Base-by-base conservation (phyloP, 2,797 vertebrate genomes). In the Acanthurus lineatus region DNA sequence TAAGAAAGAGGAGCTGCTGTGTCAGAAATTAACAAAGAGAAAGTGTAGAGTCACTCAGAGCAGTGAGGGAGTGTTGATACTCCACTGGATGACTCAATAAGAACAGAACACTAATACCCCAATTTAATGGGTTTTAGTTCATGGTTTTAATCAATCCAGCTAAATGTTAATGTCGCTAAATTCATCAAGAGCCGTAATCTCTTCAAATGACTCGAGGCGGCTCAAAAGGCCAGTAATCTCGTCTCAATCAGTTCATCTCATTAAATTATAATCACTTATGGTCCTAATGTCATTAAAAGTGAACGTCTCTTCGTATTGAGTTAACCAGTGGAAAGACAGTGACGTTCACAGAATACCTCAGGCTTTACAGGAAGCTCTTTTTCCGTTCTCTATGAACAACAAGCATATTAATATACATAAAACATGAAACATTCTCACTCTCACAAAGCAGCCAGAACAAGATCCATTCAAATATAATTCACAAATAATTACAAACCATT, bases 321-420 rank as follows among this genome's bases (percentile, higher is more conserved):
- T 83, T 8, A 62, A 64, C 64, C 89, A 72, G 85, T 28, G 83
- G 67, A 38, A 47, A 52, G 65, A 69, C 48, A 76, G 65, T 20
- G 74, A 25, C 49, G 67, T 53, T 2, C 60, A 67, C 17, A 11
- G 56, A 61, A 80, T 90, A 92, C 87, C 87, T 92, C 68, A 90
- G 38, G 78, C 77, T 63, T 65, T 78, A 89, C 52, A 3, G 73
- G 89, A 81, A 69, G 81, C 64, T 65, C 72, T 67, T 45, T 79
- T 76, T 48, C 85, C 77, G 22, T 53, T 72, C 54, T 87, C 91
- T 91, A 90, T 7, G 74, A 79, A 91, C 83, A 70, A 87, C 83
- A 91, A 92, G 68, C 73, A 91, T 19, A 32, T 32, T 32, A 85
- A 1, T 28, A 40, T 51, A n/a, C n/a, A 15, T 3, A 6, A 61